These are phyloP conservation scores for Miopithecus talapoin DNA, from an alignment of 2,797 vertebrate genomes.

Conservation along the genomic window DNA sequence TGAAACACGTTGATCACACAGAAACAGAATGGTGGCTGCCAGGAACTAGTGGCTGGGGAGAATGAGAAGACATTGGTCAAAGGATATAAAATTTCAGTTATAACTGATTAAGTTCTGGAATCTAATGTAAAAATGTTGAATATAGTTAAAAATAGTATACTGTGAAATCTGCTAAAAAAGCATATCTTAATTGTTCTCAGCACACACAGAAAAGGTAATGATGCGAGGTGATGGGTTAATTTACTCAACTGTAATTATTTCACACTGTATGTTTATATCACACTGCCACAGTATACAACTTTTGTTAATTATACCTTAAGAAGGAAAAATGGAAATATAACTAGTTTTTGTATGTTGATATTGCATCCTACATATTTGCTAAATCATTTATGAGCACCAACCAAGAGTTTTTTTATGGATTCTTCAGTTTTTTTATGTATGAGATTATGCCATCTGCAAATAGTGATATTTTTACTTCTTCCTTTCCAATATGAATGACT, in stretches of 20 bases:
- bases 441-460: not conserved
- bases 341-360: not conserved
- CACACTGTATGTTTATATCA: not conserved
- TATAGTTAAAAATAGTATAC: not conserved
- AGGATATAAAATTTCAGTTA: not conserved
- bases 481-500: not conserved
- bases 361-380: not conserved
- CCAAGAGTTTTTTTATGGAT: not conserved
- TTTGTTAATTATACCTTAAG: not conserved
- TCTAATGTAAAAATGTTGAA: not conserved
- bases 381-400: not conserved
- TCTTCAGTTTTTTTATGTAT: not conserved
- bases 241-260: not conserved
- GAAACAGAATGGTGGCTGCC: not conserved
- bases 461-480: not conserved
- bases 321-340: not conserved
- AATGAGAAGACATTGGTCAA: not conserved
- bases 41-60: not conserved
- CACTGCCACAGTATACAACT: not conserved
- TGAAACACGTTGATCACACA: not conserved
- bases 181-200: not conserved
- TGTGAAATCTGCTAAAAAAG: not conserved
- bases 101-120: not conserved
- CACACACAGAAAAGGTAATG: not conserved
- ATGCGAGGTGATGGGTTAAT: not conserved